Conservation (phyloP, 2,797 vertebrate genomes). For the Enteromius fasciolatus region DNA sequence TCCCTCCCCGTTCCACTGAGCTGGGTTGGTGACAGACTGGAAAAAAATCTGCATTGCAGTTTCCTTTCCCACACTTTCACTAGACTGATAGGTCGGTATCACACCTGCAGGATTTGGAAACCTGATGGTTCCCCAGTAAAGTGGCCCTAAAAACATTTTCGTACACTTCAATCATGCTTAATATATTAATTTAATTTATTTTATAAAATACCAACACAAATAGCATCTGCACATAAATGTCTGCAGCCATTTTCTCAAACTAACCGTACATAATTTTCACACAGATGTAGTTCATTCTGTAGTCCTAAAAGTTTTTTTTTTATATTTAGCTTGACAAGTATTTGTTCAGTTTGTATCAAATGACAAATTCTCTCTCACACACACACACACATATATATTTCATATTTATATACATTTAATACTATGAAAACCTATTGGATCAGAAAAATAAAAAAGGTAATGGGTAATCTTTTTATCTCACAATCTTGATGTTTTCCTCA, state of each 20-base stretch:
- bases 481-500: neutral
- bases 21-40: constrained; percentile 56
- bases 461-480: neutral
- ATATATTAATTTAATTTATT: neutral
- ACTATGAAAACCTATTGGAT: neutral
- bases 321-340: neutral
- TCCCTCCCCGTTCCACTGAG: constrained; percentile 65
- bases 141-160: neutral
- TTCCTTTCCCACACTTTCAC: constrained; percentile 72
- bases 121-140: neutral
- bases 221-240: neutral
- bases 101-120: constrained; percentile 18
- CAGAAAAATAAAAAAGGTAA: neutral
- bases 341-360: neutral
- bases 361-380: no score
- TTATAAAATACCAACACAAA: neutral
- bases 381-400: neutral
- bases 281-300: neutral
- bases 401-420: no score
- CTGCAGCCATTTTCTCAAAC: neutral
- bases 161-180: neutral
- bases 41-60: constrained; percentile 35
- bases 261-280: neutral
- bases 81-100: constrained; percentile 61
- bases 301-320: neutral